Conservation (phyloP, 2,797 vertebrate genomes). For the Eleutherodactylus coqui region DNA sequence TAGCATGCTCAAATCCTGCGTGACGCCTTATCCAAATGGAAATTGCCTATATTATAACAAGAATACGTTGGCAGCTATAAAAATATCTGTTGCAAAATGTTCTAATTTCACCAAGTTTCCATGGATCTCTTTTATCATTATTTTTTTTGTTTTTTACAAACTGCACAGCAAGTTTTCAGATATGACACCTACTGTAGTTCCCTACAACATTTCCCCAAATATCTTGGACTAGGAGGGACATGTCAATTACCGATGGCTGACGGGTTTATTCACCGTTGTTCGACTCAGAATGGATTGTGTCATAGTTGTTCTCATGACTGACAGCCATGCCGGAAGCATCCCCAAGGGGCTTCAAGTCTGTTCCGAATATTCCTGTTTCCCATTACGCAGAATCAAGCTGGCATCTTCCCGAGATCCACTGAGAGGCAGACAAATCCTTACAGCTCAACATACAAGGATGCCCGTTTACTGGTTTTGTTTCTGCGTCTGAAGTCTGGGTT, state of each 20-base stretch:
- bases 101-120: not conserved
- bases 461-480: not conserved
- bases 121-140: not conserved
- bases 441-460: not conserved
- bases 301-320: conserved; percentile 11
- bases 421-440: not conserved
- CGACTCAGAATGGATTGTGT: conserved; percentile 29
- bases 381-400: conserved; percentile 6
- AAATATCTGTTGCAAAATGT: not conserved
- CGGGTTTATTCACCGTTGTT: conserved; percentile 6
- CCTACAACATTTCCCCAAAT: conserved; percentile 15
- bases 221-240: conserved; percentile 14
- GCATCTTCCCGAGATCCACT: not conserved
- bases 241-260: conserved; percentile 17
- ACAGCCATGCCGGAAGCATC: conserved; percentile 24
- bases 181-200: not conserved
- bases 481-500: too few species aligned
- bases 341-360: conserved; percentile 4
- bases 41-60: conserved; percentile 1
- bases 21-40: not conserved
- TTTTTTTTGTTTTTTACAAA: not conserved
- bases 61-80: not conserved
- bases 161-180: not conserved
- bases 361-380: conserved; percentile 24
- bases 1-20: not conserved